A percentile compares a stretch with the other conserved stretches of the same genome.
These are phyloP conservation scores for Cyclophora albipunctata DNA, from an alignment of 2,888 invertebrate genomes.

Conservation along the genomic window DNA sequence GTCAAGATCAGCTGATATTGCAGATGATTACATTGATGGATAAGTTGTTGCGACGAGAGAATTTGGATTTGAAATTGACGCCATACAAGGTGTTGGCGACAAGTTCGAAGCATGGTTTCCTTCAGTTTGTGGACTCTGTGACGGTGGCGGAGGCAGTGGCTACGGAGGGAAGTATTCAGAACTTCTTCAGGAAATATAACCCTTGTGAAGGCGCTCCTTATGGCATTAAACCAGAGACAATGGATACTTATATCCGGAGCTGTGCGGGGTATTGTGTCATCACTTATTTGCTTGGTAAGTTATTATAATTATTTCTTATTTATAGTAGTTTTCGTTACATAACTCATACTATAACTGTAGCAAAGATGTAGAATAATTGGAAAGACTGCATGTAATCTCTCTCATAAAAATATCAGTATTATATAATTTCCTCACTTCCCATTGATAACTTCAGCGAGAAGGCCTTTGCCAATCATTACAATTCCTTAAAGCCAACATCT, in stretches of 20 bases:
- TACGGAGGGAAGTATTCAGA: slow-evolving; percentile 91
- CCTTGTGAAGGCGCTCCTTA: slow-evolving; percentile 91
- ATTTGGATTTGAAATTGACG: slow-evolving; percentile 95
- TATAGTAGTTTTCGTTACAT: too few relatives aligned
- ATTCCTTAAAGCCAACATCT: too few relatives aligned
- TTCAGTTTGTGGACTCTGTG: slow-evolving; percentile 95
- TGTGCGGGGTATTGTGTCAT: slow-evolving; percentile 99
- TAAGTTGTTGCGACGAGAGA: slow-evolving; percentile 92
- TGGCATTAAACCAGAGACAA: slow-evolving; percentile 93
- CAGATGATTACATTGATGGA: slow-evolving; percentile 99
- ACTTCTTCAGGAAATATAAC: slow-evolving; percentile 93
- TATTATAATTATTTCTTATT: too few relatives aligned
- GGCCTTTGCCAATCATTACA: too few relatives aligned
- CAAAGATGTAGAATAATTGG: too few relatives aligned
- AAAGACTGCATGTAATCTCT: too few relatives aligned
- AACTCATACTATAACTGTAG: too few relatives aligned
- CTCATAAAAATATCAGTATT: too few relatives aligned
- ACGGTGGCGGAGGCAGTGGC: slow-evolving; percentile 94
- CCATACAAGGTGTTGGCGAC: slow-evolving; percentile 96
- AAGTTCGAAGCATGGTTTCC: slow-evolving; percentile 95
- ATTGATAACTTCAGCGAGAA: too few relatives aligned
- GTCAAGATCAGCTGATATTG: slow-evolving; percentile 97
- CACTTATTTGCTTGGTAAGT: slow-evolving; percentile 89
- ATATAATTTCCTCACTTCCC: too few relatives aligned
- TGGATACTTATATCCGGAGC: slow-evolving; percentile 97